A percentile compares a stretch with the other conserved stretches of the same genome.
Evolutionary conservation across 2,888 invertebrate species (phyloP).

Genomic region (Machimus atricapillus): DNA sequence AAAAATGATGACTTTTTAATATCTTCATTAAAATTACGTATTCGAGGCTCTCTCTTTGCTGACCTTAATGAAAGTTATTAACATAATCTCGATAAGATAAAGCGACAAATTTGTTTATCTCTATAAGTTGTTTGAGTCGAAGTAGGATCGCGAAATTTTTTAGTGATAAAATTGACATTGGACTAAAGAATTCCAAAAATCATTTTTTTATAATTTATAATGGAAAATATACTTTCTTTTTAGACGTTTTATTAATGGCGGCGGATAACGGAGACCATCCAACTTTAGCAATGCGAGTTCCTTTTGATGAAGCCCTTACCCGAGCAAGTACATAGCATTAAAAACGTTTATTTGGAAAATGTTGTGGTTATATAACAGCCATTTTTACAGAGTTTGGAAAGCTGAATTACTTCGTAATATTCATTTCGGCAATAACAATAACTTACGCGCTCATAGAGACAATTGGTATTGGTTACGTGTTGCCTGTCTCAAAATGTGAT

Average conservation of each 20-base stretch:
- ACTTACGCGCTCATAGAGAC: constrained; percentile 63
- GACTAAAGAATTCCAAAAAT: too few species aligned
- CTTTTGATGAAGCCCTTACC: constrained; percentile 29
- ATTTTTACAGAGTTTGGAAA: constrained; percentile 62
- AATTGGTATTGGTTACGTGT: constrained; percentile 64
- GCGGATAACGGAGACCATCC: background rate
- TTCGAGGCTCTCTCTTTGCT: too few species aligned
- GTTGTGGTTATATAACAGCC: background rate
- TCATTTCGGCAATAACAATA: constrained; percentile 64
- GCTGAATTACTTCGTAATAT: constrained; percentile 64
- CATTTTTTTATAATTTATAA: too few species aligned
- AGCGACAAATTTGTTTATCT: too few species aligned
- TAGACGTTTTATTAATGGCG: background rate
- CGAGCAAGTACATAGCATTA: constrained; percentile 30
- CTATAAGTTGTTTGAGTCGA: too few species aligned
- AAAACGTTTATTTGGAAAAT: background rate
- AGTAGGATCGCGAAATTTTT: too few species aligned
- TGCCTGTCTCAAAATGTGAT: constrained; percentile 65
- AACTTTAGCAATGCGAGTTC: background rate
- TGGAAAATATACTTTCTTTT: too few species aligned
- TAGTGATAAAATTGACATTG: too few species aligned
- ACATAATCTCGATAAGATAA: too few species aligned
- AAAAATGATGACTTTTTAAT: too few species aligned
- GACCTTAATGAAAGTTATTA: too few species aligned
- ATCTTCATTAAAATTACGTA: too few species aligned